phyloP scores from a whole-genome alignment of 2,113 vertebrate genomes.

The Brachyhypopomus occidentalis region DNA sequence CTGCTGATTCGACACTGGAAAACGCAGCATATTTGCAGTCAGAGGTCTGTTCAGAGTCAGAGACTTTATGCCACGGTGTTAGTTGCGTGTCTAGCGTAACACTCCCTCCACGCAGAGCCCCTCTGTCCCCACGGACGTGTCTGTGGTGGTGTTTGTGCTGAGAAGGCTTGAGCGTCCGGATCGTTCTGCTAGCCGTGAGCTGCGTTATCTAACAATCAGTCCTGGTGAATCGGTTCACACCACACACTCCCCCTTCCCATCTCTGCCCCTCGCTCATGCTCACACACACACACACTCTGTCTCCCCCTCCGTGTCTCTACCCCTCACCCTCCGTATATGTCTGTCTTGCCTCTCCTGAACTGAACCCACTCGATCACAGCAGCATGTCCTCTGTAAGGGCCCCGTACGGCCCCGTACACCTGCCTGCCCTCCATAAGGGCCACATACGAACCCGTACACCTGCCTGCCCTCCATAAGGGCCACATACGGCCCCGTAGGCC shows the following conservation, averaged over 20 bases:
- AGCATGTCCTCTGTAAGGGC: too few species aligned
- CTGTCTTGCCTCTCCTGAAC: constrained; percentile 50
- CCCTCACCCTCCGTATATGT: constrained; percentile 29
- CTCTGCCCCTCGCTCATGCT: not conserved
- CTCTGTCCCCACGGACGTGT: too few species aligned
- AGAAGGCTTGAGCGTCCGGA: not conserved
- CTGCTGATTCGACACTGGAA: constrained; percentile 16
- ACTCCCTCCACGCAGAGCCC: not conserved
- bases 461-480: too few species aligned
- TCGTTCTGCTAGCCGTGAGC: constrained; percentile 57
- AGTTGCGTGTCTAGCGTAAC: not conserved
- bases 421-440: too few species aligned
- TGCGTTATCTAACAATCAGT: constrained; percentile 60
- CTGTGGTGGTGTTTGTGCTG: not conserved
- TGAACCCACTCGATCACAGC: not conserved
- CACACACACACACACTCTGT: constrained; percentile 11
- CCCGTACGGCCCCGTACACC: too few species aligned
- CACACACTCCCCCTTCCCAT: constrained; percentile 19
- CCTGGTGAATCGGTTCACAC: constrained; percentile 41
- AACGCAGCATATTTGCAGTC: not conserved
- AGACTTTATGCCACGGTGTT: not conserved
- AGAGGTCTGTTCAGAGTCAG: not conserved
- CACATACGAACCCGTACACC: too few species aligned
- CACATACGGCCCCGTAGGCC: too few species aligned
- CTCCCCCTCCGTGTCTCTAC: not conserved